Evolutionary conservation across 2,113 vertebrate species (phyloP).

Genomic region (Psittacula cyanocephala): DNA sequence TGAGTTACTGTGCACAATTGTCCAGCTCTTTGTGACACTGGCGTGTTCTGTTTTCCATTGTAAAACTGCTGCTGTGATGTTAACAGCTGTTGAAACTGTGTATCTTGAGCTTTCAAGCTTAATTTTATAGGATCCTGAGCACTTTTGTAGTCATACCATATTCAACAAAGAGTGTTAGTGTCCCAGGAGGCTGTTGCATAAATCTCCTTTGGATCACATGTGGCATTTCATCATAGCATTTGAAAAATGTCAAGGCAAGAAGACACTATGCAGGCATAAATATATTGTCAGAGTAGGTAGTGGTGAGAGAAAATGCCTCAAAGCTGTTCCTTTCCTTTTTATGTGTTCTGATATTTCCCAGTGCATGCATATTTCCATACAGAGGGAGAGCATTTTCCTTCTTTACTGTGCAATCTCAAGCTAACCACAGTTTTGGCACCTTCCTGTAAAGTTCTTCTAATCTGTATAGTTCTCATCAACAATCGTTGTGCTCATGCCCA

Average conservation of each 20-base stretch:
- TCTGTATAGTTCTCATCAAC: neutral
- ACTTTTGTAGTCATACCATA: neutral
- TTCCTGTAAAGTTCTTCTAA: neutral
- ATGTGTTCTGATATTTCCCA: neutral
- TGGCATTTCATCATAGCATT: neutral
- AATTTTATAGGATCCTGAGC: neutral
- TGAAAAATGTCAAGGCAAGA: neutral
- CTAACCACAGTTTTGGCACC: neutral
- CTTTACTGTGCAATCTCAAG: neutral
- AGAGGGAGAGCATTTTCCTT: neutral
- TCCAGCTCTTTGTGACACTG: accelerated
- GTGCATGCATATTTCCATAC: neutral
- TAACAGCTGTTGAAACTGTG: neutral
- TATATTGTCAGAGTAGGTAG: neutral
- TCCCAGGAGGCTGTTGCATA: neutral
- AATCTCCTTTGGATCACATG: neutral
- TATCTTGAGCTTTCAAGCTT: neutral
- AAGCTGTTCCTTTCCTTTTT: neutral
- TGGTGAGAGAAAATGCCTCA: neutral
- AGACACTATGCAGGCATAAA: neutral
- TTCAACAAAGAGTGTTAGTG: neutral
- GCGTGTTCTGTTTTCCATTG: neutral
- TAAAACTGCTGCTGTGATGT: neutral
- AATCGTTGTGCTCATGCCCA: neutral
- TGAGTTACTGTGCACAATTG: constrained; percentile 49